These are phyloP conservation scores for Sisyra terminalis DNA, from an alignment of 2,888 invertebrate species.

Conservation along the genomic window DNA sequence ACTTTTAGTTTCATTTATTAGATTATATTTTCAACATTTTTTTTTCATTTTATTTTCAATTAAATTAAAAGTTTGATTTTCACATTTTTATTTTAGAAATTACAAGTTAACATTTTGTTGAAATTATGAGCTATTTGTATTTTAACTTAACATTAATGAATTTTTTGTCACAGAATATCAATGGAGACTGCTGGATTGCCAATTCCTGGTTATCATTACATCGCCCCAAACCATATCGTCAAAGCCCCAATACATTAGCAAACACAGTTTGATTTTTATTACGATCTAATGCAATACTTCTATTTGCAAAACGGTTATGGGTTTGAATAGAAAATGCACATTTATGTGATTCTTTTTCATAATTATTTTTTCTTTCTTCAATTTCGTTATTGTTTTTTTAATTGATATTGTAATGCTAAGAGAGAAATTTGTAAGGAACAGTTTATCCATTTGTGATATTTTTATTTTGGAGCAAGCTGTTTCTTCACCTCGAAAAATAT, in stretches of 20 bases:
- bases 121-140: background rate
- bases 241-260: constrained; percentile 78
- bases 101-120: background rate
- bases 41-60: background rate
- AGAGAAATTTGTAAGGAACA: too few species aligned
- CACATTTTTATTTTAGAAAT: background rate
- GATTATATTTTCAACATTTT: background rate
- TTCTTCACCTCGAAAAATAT: too few species aligned
- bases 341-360: too few species aligned
- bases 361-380: too few species aligned
- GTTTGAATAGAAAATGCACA: too few species aligned
- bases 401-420: too few species aligned
- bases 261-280: constrained; percentile 6
- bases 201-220: constrained; percentile 81
- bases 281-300: background rate
- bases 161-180: constrained; percentile 64
- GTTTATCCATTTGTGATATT: too few species aligned
- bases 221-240: constrained; percentile 83
- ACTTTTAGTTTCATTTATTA: background rate
- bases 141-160: constrained; percentile 1
- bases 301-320: too few species aligned
- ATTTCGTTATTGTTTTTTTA: too few species aligned
- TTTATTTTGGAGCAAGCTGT: too few species aligned
- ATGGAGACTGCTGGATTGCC: constrained; percentile 89
- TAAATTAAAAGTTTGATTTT: background rate